phyloP scores from a whole-genome alignment of 2,113 vertebrate genomes.

The Actinemys pallida region DNA sequence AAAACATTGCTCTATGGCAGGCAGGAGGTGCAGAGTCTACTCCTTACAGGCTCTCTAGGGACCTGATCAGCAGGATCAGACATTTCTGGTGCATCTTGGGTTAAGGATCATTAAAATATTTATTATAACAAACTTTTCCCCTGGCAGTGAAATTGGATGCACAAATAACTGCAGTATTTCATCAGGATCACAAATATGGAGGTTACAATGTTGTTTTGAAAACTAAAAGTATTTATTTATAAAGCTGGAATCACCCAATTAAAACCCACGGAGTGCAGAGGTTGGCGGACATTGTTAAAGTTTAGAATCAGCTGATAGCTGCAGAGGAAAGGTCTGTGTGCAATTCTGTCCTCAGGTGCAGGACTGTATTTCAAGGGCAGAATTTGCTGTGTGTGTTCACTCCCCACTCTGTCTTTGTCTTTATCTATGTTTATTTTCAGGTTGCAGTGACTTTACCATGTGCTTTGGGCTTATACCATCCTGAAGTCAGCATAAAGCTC shows the following conservation, averaged over 20 bases:
- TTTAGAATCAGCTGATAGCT: background rate
- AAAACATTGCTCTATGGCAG: background rate
- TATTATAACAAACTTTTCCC: background rate
- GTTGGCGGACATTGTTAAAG: background rate
- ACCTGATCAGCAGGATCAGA: background rate
- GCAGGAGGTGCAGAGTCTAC: background rate
- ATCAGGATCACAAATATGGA: background rate
- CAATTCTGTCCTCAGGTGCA: background rate
- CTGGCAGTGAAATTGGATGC: background rate
- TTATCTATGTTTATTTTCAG: background rate
- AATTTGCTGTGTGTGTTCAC: background rate
- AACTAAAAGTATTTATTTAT: background rate
- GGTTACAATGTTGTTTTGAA: background rate
- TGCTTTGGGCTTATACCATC: slow-evolving; percentile 87
- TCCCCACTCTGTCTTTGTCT: background rate
- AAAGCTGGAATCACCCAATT: background rate
- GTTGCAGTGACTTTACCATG: slow-evolving; percentile 83
- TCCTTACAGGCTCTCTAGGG: background rate
- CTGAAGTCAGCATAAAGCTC: slow-evolving; percentile 93
- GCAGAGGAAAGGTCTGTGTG: background rate
- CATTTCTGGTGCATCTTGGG: background rate
- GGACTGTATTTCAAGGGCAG: background rate
- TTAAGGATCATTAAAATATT: background rate
- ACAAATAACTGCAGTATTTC: background rate
- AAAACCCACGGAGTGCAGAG: background rate